A percentile compares a stretch with the other conserved stretches of the same genome.
Evolutionary conservation across 2,113 vertebrate genomes (phyloP).

Genomic region (Pteronura brasiliensis): DNA sequence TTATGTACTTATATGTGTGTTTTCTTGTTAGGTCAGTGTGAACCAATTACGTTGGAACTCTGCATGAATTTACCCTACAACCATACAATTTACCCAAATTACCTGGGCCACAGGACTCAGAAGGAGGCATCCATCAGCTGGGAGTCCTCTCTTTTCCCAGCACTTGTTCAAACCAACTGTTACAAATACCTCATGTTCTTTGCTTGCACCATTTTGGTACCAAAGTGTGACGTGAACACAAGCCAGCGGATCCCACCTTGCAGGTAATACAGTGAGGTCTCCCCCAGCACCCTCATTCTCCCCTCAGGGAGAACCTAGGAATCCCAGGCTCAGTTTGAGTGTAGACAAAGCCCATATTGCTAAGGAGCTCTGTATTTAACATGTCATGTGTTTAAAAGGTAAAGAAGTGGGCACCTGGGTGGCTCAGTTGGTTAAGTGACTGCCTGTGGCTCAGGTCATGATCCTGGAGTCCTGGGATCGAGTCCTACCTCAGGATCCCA

Average conservation of each 20-base stretch:
- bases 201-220: constrained; percentile 95
- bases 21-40: constrained; percentile 87
- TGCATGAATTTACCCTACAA: constrained; percentile 98
- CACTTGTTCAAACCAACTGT: constrained; percentile 96
- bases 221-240: constrained; percentile 92
- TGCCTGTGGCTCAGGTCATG: no score
- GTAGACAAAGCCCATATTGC: background rate
- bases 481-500: no score
- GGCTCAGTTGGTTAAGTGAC: no score
- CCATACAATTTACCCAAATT: constrained; percentile 92
- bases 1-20: background rate
- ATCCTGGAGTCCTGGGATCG: no score
- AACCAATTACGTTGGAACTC: constrained; percentile 93
- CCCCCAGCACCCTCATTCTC: background rate
- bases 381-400: background rate
- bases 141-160: constrained; percentile 96
- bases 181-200: constrained; percentile 99
- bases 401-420: background rate
- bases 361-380: background rate
- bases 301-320: background rate
- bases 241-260: constrained; percentile 92
- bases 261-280: constrained; percentile 83
- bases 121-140: constrained; percentile 95
- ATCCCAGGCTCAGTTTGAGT: background rate
- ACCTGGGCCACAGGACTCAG: constrained; percentile 94